Percentiles rank a stretch among this genome's conserved stretches.
Conservation (phyloP, 2,113 vertebrate genomes). For the Pontoporia blainvillei region DNA sequence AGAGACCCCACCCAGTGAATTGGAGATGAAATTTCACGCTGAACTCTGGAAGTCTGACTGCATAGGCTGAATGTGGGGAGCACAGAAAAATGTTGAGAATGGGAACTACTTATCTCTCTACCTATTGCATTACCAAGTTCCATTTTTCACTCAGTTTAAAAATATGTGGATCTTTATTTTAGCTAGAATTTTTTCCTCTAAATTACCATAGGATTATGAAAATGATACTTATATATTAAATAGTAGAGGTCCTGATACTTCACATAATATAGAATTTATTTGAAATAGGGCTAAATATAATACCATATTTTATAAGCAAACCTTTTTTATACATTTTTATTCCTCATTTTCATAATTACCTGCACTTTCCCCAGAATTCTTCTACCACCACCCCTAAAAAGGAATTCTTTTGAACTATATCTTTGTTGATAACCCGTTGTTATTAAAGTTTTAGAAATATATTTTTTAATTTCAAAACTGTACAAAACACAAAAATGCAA, state of each 20-base stretch:
- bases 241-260: neutral
- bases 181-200: neutral
- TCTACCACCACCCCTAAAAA: neutral
- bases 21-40: neutral
- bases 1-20: neutral
- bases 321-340: neutral
- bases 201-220: slow-evolving; percentile 11
- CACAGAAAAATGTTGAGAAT: neutral
- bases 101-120: neutral
- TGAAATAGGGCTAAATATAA: neutral
- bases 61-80: neutral
- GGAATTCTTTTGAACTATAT: neutral
- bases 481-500: neutral
- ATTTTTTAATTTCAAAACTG: neutral
- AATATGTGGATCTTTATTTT: slow-evolving; percentile 3
- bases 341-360: neutral
- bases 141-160: neutral
- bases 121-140: neutral
- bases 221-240: neutral
- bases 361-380: neutral
- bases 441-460: neutral
- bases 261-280: neutral
- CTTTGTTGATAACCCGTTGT: neutral
- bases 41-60: neutral
- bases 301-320: neutral